These are phyloP conservation scores for Aythya baeri DNA, from an alignment of 2,113 vertebrate species.

Conservation along the genomic window DNA sequence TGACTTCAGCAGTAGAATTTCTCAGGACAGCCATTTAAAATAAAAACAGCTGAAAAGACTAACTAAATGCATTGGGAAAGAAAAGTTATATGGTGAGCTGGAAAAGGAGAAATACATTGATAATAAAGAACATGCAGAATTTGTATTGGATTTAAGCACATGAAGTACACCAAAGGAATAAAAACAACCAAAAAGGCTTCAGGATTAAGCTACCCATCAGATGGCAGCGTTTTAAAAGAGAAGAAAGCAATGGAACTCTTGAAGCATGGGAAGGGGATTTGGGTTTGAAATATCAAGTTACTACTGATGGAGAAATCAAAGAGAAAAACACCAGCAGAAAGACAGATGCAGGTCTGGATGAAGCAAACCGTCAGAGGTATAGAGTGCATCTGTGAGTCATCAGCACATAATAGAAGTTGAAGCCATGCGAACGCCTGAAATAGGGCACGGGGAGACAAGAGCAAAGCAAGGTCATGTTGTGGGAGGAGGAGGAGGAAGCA, in stretches of 20 bases:
- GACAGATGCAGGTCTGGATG: background rate
- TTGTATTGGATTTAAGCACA: background rate
- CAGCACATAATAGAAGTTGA: background rate
- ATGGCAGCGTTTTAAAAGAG: background rate
- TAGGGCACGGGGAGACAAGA: background rate
- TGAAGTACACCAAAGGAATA: background rate
- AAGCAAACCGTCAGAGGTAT: background rate
- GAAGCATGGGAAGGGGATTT: background rate
- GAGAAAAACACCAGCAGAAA: background rate
- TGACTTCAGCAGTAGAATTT: background rate
- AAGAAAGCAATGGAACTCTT: background rate
- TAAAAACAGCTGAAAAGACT: background rate
- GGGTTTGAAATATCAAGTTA: background rate
- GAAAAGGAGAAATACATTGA: background rate
- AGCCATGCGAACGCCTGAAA: background rate
- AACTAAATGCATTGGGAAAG: background rate
- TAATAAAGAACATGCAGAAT: background rate
- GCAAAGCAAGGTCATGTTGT: background rate
- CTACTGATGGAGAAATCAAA: background rate
- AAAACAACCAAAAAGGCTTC: background rate
- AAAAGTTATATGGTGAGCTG: background rate
- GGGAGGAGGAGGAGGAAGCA: background rate
- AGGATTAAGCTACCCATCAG: background rate
- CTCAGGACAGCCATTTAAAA: background rate
- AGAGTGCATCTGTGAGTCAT: conserved; percentile 6